Percentiles rank a stretch among this genome's conserved stretches.
Evolutionary conservation across 2,113 vertebrate genomes (phyloP).

Genomic region (Corythornis vintsioides): DNA sequence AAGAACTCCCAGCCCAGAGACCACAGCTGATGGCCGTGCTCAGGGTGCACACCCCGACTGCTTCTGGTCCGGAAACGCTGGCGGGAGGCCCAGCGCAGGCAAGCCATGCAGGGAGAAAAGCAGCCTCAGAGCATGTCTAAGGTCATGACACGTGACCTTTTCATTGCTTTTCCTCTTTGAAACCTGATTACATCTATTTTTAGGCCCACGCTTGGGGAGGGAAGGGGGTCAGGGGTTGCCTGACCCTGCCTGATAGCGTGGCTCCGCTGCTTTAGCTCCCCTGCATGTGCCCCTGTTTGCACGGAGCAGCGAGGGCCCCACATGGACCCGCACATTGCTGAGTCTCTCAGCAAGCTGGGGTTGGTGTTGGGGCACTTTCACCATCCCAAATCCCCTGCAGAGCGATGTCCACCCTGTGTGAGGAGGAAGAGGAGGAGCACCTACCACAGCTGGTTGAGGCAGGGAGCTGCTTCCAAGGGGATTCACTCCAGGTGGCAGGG

Average conservation of each 20-base stretch:
- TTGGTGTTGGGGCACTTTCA: neutral
- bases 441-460: fast-evolving
- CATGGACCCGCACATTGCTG: fast-evolving
- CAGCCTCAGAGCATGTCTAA: conserved; percentile 48
- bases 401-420: fast-evolving
- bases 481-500: fast-evolving
- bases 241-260: neutral
- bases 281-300: neutral
- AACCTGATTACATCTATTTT: conserved; percentile 70
- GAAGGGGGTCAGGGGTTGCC: neutral
- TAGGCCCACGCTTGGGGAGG: conserved; percentile 7
- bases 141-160: conserved; percentile 61
- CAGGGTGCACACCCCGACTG: neutral
- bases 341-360: fast-evolving
- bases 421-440: neutral
- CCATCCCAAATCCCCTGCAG: neutral
- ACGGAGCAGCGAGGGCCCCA: fast-evolving
- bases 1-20: neutral
- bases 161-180: conserved; percentile 68
- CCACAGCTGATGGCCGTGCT: conserved; percentile 13
- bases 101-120: neutral
- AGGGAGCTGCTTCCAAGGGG: neutral
- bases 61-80: conserved; percentile 28
- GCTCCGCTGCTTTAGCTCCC: neutral
- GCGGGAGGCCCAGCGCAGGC: conserved; percentile 30